Conservation (phyloP, 2,113 vertebrate genomes). For the Beaufortia kweichowensis region DNA sequence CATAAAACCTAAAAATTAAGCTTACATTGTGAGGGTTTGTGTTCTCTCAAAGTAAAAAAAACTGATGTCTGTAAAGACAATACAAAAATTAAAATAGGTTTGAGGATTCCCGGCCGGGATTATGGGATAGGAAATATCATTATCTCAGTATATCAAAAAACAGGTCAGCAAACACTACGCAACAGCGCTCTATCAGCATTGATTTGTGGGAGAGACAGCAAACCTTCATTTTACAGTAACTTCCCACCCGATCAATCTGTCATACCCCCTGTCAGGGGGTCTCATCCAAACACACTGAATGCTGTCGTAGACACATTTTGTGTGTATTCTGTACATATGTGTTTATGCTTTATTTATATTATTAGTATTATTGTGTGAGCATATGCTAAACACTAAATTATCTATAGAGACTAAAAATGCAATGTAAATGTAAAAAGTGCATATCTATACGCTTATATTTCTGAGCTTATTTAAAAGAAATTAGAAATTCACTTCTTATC, state of each 20-base stretch:
- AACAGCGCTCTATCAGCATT: constrained; percentile 12
- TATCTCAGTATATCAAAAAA: too few species aligned
- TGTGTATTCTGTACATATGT: constrained; percentile 25
- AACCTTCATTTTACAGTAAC: constrained; percentile 39
- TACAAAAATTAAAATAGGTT: too few species aligned
- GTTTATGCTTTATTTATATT: neutral
- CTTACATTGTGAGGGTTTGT: too few species aligned
- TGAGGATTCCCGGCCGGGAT: too few species aligned
- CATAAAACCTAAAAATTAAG: neutral
- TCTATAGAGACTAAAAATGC: too few species aligned
- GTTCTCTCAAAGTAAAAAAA: too few species aligned
- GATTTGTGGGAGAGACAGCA: constrained; percentile 25
- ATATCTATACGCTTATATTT: too few species aligned
- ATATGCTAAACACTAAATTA: too few species aligned
- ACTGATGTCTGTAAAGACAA: too few species aligned
- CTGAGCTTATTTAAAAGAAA: too few species aligned
- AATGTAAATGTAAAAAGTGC: too few species aligned
- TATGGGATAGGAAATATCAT: too few species aligned
- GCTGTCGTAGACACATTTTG: constrained; percentile 14
- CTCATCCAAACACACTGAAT: constrained; percentile 35
- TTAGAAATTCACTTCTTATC: constrained; percentile 64
- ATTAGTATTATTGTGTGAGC: neutral
- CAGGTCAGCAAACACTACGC: constrained; percentile 5
- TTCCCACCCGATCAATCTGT: constrained; percentile 29
- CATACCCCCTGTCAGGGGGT: constrained; percentile 33